These are phyloP conservation scores for Plecotus auritus DNA, from an alignment of 2,113 vertebrate genomes.

Conservation along the genomic window DNA sequence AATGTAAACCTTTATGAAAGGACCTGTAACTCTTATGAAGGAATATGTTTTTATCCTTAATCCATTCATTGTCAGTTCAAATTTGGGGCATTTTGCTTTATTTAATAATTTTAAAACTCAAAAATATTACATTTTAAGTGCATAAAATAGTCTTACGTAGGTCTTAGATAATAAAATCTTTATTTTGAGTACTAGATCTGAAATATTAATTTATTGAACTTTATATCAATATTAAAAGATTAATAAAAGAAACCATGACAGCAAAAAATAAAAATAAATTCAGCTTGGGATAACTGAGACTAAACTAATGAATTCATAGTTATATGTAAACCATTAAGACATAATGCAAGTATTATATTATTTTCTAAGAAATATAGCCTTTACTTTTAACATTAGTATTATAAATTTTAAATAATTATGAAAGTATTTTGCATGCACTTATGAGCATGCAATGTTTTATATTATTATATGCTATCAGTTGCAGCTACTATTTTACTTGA, in stretches of 20 bases:
- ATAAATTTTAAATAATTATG: conserved; percentile 56
- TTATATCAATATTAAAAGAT: conserved; percentile 50
- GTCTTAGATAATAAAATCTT: neutral
- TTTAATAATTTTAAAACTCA: conserved; percentile 28
- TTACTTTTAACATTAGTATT: conserved; percentile 46
- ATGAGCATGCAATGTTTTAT: conserved; percentile 62
- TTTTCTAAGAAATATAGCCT: conserved; percentile 36
- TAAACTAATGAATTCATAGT: conserved; percentile 48
- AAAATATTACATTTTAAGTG: neutral
- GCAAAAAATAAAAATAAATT: conserved; percentile 1
- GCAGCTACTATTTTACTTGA: conserved; percentile 52
- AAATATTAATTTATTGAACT: neutral
- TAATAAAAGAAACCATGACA: conserved; percentile 26
- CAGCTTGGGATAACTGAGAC: conserved; percentile 29
- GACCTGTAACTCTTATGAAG: neutral
- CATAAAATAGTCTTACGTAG: neutral
- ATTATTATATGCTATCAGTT: conserved; percentile 52
- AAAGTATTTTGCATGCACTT: conserved; percentile 20
- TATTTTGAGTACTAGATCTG: neutral
- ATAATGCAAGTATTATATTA: conserved; percentile 30
- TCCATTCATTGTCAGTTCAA: neutral
- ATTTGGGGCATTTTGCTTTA: neutral
- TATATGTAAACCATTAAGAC: conserved; percentile 43
- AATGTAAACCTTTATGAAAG: neutral
- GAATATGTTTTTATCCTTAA: neutral